Conservation (phyloP, 1,140 invertebrate genomes). For the Scylla paramamosain region DNA sequence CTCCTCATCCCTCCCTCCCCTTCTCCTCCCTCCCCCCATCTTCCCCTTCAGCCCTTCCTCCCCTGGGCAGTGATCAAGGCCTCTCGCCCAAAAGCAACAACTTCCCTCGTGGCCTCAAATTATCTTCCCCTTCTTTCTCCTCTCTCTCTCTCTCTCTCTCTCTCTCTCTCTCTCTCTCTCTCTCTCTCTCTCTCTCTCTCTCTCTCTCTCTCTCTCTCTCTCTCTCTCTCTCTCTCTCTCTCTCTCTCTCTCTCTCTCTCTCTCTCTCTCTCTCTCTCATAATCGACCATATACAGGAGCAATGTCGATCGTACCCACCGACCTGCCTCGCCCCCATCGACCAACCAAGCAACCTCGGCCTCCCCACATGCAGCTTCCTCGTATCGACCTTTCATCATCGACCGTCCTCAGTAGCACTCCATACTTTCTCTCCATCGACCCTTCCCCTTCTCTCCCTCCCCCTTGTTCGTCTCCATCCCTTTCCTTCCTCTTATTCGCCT, state of each 20-base stretch:
- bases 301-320: too few relatives aligned
- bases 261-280: not conserved
- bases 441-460: too few relatives aligned
- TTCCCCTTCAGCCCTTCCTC: not conserved
- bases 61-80: not conserved
- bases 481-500: too few relatives aligned
- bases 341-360: too few relatives aligned
- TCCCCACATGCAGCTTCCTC: too few relatives aligned
- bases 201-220: constrained; percentile 11
- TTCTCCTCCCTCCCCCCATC: not conserved
- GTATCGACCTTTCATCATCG: too few relatives aligned
- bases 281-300: not conserved
- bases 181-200: constrained; percentile 18
- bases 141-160: constrained; percentile 1
- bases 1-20: too few relatives aligned
- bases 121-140: not conserved
- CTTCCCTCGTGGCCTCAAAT: not conserved
- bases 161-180: not conserved
- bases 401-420: too few relatives aligned
- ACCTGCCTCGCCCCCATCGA: too few relatives aligned
- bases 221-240: constrained; percentile 20
- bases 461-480: too few relatives aligned
- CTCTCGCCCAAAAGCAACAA: not conserved
- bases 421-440: too few relatives aligned
- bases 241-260: constrained; percentile 18